A percentile compares a stretch with the other conserved stretches of the same genome.
These are phyloP conservation scores for Diabrotica undecimpunctata DNA, from an alignment of 1,140 invertebrate genomes.

Conservation along the genomic window DNA sequence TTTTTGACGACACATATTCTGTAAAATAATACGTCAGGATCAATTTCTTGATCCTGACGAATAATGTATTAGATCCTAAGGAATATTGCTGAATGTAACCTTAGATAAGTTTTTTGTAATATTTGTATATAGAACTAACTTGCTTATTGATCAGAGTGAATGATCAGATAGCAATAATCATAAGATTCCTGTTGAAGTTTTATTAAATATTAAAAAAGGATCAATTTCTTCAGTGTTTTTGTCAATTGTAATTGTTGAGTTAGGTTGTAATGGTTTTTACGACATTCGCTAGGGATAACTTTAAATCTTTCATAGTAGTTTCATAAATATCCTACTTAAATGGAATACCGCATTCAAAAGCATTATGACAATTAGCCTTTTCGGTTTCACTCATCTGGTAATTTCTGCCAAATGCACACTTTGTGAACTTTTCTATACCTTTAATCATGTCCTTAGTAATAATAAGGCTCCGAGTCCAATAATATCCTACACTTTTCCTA, in stretches of 20 bases:
- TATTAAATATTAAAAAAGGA: no score
- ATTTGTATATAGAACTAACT: no score
- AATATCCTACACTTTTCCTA: not conserved
- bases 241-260: conserved; percentile 16
- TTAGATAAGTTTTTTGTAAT: no score
- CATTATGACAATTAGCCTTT: not conserved
- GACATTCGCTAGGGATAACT: not conserved
- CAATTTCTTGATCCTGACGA: no score
- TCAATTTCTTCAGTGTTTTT: conserved; percentile 21
- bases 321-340: not conserved
- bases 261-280: not conserved
- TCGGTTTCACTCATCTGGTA: not conserved
- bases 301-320: not conserved
- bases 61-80: no score
- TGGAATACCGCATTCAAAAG: not conserved
- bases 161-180: no score
- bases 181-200: no score
- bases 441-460: not conserved
- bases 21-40: conserved; percentile 27
- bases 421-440: not conserved
- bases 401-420: no score
- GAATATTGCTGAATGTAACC: no score
- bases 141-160: no score
- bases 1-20: conserved; percentile 23
- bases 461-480: not conserved